Percentiles rank a stretch among this genome's conserved stretches.
phyloP scores from a whole-genome alignment of 2,888 invertebrate species.

The Aleiodes alternator region DNA sequence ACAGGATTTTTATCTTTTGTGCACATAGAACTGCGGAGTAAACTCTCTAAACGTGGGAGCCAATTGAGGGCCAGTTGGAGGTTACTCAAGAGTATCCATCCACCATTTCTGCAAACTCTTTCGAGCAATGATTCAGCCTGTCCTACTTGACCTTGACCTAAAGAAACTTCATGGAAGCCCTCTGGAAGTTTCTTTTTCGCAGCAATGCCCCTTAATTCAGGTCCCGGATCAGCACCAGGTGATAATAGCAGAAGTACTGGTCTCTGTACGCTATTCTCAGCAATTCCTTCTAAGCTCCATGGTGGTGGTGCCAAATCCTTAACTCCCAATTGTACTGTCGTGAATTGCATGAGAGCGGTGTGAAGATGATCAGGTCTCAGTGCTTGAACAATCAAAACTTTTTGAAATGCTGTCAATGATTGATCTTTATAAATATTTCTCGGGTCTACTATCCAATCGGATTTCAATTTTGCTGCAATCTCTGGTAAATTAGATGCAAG shows the following conservation, averaged over 20 bases:
- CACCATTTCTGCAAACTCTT: constrained; percentile 74
- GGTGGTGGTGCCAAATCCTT: constrained; percentile 79
- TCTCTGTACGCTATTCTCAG: constrained; percentile 79
- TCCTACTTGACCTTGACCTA: constrained; percentile 87
- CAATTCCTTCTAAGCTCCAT: constrained; percentile 78
- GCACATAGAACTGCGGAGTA: constrained; percentile 68
- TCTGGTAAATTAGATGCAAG: constrained; percentile 69
- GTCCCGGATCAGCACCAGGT: constrained; percentile 93
- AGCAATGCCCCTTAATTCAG: constrained; percentile 85
- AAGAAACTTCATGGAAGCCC: constrained; percentile 80
- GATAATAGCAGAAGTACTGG: constrained; percentile 91
- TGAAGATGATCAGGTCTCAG: constrained; percentile 90
- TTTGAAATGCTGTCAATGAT: constrained; percentile 86
- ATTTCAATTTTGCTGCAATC: constrained; percentile 78
- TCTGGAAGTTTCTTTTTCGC: constrained; percentile 62
- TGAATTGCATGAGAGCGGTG: constrained; percentile 85
- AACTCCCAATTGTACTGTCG: constrained; percentile 80
- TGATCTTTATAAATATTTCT: constrained; percentile 70
- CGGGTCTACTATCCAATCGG: constrained; percentile 66
- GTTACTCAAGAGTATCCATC: constrained; percentile 72
- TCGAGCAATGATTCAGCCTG: constrained; percentile 72
- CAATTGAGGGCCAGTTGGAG: constrained; percentile 71
- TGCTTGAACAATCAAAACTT: constrained; percentile 86
- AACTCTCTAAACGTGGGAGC: constrained; percentile 69
- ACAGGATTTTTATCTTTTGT: constrained; percentile 63